Conservation (phyloP, 92 coral and sea anemone species). For the Pocillopora grandis region DNA sequence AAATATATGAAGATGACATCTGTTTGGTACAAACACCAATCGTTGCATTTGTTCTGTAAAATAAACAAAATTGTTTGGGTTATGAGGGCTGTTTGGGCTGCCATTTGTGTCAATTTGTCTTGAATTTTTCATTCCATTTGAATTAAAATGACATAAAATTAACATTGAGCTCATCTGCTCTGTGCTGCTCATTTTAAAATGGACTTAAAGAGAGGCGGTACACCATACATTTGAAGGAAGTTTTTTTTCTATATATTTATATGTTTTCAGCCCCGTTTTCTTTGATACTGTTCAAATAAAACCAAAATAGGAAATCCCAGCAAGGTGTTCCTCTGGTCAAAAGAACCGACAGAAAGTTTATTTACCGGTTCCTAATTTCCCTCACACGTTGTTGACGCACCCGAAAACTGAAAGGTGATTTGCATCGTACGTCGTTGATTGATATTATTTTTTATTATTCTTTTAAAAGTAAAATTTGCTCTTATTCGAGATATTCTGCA, state of each 20-base stretch:
- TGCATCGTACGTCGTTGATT: background rate
- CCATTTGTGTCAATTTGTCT: background rate
- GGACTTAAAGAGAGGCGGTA: too few relatives aligned
- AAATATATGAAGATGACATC: background rate
- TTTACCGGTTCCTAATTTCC: background rate
- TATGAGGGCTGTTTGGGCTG: background rate
- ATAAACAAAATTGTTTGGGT: background rate
- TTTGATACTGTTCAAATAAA: conserved; percentile 10
- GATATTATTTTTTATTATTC: background rate
- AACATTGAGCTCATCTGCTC: background rate
- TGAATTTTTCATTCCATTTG: background rate
- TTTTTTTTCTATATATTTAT: background rate
- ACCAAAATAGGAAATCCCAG: background rate
- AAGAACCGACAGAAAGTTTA: conserved; percentile 10
- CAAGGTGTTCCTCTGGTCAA: background rate
- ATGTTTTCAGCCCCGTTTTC: background rate
- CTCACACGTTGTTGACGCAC: background rate
- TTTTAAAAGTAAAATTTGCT: background rate
- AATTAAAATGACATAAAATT: background rate
- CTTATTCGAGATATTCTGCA: background rate
- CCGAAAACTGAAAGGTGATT: background rate
- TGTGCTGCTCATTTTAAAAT: too few relatives aligned
- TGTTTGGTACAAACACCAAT: background rate
- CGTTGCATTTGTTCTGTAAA: background rate
- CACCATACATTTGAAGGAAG: background rate